Percentiles rank a stretch among this genome's conserved stretches.
phyloP scores from a whole-genome alignment of 2,888 invertebrate genomes.

The Drosophila kuntzei region DNA sequence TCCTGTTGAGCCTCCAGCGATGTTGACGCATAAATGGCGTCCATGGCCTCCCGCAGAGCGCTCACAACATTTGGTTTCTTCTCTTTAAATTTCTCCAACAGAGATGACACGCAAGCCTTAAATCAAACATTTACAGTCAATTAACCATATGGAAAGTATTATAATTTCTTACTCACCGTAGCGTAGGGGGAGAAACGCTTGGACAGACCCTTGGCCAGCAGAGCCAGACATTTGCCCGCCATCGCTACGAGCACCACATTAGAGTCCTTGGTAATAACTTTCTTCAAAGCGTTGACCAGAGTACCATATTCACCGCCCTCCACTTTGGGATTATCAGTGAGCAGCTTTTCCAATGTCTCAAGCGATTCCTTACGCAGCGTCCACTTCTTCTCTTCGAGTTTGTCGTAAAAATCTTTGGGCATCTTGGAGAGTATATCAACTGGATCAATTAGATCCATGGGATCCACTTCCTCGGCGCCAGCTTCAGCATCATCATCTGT shows the following conservation, averaged over 20 bases:
- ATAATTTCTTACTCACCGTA: conserved; percentile 76
- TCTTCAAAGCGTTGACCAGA: conserved; percentile 93
- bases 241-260: conserved; percentile 97
- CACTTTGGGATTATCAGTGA: conserved; percentile 92
- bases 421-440: conserved; percentile 97
- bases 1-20: conserved; percentile 94
- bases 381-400: conserved; percentile 98
- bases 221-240: conserved; percentile 93
- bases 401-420: conserved; percentile 98
- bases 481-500: conserved; percentile 86
- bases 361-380: conserved; percentile 97
- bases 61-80: conserved; percentile 96
- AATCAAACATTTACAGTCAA: not conserved
- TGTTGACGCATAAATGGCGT: conserved; percentile 93
- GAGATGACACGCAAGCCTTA: conserved; percentile 89
- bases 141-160: not conserved
- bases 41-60: conserved; percentile 94
- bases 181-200: conserved; percentile 95
- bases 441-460: conserved; percentile 95
- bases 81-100: conserved; percentile 98
- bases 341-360: conserved; percentile 91
- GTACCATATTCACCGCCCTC: conserved; percentile 97
- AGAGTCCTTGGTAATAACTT: conserved; percentile 96
- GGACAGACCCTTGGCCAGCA: conserved; percentile 94
- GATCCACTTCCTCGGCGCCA: conserved; percentile 90